phyloP scores from a whole-genome alignment of 2,797 vertebrate genomes.

The Myotis pilosus region DNA sequence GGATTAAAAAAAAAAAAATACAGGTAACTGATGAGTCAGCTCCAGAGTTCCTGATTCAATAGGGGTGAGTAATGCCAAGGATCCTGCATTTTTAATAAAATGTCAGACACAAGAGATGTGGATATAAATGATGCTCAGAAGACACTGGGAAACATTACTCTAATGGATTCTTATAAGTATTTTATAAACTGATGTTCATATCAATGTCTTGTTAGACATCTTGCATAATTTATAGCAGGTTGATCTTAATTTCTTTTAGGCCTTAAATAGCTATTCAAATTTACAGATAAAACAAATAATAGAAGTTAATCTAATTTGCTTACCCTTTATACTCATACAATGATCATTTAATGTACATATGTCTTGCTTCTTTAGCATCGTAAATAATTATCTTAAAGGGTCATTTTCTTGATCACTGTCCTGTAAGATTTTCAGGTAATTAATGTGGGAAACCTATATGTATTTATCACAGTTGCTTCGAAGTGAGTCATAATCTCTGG shows the following conservation, averaged over 20 bases:
- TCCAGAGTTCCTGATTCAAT: neutral
- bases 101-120: neutral
- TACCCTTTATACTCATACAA: neutral
- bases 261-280: neutral
- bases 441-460: neutral
- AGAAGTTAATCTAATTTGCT: neutral
- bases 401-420: slow-evolving; percentile 45
- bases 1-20: neutral
- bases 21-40: neutral
- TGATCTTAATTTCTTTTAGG: neutral
- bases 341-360: neutral
- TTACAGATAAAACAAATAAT: neutral
- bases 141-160: neutral
- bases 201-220: neutral
- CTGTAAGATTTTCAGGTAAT: slow-evolving; percentile 12
- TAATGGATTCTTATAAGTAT: neutral
- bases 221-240: neutral
- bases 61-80: neutral
- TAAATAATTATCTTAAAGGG: slow-evolving; percentile 42
- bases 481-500: slow-evolving; percentile 4
- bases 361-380: slow-evolving; percentile 1
- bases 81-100: neutral
- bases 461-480: slow-evolving; percentile 11
- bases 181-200: neutral
- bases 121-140: neutral